Evolutionary conservation across 1,140 invertebrate species (phyloP).

Genomic region (Olivierus martensii): DNA sequence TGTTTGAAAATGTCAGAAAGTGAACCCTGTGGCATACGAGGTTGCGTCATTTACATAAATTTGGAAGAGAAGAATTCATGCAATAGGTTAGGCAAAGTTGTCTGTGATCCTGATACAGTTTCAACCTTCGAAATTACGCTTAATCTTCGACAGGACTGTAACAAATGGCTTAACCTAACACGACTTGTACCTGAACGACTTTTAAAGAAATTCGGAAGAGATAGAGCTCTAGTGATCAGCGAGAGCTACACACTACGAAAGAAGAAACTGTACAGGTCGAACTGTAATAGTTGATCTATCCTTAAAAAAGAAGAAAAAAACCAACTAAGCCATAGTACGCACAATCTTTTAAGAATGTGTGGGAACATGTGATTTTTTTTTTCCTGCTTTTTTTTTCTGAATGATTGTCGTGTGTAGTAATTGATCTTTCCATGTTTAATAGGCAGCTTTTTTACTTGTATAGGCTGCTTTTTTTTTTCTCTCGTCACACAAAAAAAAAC

Average conservation of each 20-base stretch:
- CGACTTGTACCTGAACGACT: constrained; percentile 28
- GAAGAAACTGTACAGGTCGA: constrained; percentile 65
- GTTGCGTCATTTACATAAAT: constrained; percentile 28
- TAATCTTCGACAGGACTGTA: constrained; percentile 62
- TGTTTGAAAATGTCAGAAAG: constrained; percentile 61
- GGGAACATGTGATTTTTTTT: no score
- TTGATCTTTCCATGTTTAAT: no score
- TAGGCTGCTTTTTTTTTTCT: no score
- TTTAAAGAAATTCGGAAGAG: constrained; percentile 55
- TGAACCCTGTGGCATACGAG: constrained; percentile 63
- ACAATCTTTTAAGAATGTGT: no score
- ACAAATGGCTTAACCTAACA: constrained; percentile 58
- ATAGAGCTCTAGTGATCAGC: constrained; percentile 68
- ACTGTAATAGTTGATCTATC: no score
- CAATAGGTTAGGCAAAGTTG: constrained; percentile 46
- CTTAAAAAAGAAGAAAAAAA: no score
- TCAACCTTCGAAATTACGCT: constrained; percentile 73
- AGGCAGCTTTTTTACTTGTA: no score
- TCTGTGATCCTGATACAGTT: constrained; percentile 63
- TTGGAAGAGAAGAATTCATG: constrained; percentile 23
- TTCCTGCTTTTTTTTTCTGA: no score
- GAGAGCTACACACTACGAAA: constrained; percentile 66
- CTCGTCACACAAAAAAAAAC: no score
- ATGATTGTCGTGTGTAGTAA: no score
- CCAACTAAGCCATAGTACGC: no score